Conservation (phyloP, 2,113 vertebrate species). For the Pygoscelis antarcticus region DNA sequence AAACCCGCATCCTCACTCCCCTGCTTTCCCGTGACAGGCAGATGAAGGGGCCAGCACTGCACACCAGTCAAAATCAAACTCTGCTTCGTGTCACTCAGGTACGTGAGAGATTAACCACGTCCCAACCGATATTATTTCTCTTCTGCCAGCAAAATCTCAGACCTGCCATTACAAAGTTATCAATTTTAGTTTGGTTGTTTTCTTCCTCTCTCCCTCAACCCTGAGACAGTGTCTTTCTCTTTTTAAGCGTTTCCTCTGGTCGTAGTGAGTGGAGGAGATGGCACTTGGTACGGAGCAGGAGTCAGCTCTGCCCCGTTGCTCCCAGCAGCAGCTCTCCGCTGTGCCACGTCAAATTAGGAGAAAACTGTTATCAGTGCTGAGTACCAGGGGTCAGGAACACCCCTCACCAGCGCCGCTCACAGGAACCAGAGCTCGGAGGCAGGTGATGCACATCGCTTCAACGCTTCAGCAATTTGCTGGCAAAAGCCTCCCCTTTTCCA, state of each 20-base stretch:
- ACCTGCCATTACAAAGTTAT: neutral
- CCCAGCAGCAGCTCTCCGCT: neutral
- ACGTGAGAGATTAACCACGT: neutral
- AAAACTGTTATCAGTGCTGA: neutral
- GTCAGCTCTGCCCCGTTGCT: neutral
- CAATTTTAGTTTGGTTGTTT: neutral
- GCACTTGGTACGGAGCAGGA: neutral
- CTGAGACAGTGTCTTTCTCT: neutral
- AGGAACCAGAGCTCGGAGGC: accelerated
- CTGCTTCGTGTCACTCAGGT: accelerated
- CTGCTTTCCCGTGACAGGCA: neutral
- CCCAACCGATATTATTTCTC: neutral
- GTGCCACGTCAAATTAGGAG: neutral
- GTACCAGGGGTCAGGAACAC: accelerated
- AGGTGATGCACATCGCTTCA: no score
- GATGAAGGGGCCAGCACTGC: neutral
- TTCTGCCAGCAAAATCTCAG: neutral
- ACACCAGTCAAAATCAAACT: neutral
- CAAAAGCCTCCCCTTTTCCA: neutral
- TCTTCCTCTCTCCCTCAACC: neutral
- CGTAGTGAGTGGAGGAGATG: neutral
- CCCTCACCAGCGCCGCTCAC: accelerated
- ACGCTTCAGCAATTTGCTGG: neutral
- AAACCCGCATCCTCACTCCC: neutral
- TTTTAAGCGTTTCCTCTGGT: accelerated